Percentiles rank a stretch among this genome's conserved stretches.
phyloP scores from a whole-genome alignment of 2,113 vertebrate genomes.

The Grammomys dolichurus region DNA sequence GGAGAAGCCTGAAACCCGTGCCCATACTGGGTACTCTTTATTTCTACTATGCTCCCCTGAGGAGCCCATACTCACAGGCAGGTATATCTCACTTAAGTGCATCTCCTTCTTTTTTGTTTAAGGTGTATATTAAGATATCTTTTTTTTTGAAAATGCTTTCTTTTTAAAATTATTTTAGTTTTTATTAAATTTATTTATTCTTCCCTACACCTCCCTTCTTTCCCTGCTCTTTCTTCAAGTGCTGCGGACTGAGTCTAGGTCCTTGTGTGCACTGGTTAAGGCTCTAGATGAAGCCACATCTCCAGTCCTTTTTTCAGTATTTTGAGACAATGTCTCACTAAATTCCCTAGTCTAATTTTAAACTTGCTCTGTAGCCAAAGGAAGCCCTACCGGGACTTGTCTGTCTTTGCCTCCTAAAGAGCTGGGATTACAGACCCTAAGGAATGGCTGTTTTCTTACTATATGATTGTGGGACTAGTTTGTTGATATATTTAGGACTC shows the following conservation, averaged over 20 bases:
- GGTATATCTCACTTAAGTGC: neutral
- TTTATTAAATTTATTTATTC: neutral
- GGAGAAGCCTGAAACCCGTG: neutral
- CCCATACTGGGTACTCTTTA: neutral
- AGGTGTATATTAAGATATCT: neutral
- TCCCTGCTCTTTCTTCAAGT: neutral
- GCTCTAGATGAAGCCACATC: no score
- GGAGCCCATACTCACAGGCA: neutral
- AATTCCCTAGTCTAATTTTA: neutral
- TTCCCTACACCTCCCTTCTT: neutral
- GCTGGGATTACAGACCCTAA: neutral
- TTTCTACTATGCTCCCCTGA: neutral
- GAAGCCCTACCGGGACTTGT: neutral
- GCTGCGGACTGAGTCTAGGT: neutral
- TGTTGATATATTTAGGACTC: neutral
- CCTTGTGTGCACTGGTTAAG: neutral
- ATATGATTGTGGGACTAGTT: neutral
- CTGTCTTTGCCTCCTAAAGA: neutral
- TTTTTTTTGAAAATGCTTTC: no score
- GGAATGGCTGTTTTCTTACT: neutral
- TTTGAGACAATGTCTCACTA: neutral
- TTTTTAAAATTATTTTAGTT: no score
- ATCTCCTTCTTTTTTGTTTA: neutral
- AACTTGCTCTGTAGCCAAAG: neutral
- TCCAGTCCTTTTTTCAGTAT: neutral